Evolutionary conservation across 2,797 vertebrate species (phyloP).

Genomic region (Enteromius paludinosus): DNA sequence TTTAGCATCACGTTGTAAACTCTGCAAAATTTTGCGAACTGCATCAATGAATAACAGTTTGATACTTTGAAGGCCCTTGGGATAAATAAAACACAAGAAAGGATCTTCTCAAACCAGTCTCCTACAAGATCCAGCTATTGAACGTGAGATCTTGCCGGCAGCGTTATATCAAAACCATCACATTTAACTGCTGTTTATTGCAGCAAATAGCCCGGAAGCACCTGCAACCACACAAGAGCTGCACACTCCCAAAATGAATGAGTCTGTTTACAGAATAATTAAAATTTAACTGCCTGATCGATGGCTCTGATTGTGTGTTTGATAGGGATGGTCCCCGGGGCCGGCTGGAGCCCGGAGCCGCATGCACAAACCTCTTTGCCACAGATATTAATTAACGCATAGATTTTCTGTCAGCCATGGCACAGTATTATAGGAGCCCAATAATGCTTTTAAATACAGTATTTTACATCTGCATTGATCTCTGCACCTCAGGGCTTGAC

Average conservation of each 20-base stretch:
- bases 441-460: slow-evolving; percentile 62
- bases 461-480: slow-evolving; percentile 62
- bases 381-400: slow-evolving; percentile 64
- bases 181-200: slow-evolving; percentile 4
- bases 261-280: slow-evolving; percentile 61
- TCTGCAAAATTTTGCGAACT: not conserved
- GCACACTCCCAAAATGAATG: slow-evolving; percentile 44
- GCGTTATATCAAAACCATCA: not conserved
- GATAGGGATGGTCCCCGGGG: slow-evolving; percentile 53
- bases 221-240: slow-evolving; percentile 11
- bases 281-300: slow-evolving; percentile 59
- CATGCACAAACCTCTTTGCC: slow-evolving; percentile 44
- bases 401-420: slow-evolving; percentile 59
- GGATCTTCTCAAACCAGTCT: slow-evolving; percentile 11
- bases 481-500: slow-evolving; percentile 27
- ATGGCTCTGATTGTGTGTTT: slow-evolving; percentile 59
- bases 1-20: not conserved
- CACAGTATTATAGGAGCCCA: slow-evolving; percentile 45
- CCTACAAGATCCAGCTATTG: not conserved
- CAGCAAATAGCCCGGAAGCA: not conserved
- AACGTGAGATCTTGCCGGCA: not conserved
- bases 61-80: slow-evolving; percentile 21
- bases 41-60: slow-evolving; percentile 17
- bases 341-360: slow-evolving; percentile 21
- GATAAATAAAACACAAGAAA: slow-evolving; percentile 34